Percentiles rank a stretch among this genome's conserved stretches.
These are phyloP conservation scores for Tachina lurida DNA, from an alignment of 2,888 invertebrate species.

Conservation along the genomic window DNA sequence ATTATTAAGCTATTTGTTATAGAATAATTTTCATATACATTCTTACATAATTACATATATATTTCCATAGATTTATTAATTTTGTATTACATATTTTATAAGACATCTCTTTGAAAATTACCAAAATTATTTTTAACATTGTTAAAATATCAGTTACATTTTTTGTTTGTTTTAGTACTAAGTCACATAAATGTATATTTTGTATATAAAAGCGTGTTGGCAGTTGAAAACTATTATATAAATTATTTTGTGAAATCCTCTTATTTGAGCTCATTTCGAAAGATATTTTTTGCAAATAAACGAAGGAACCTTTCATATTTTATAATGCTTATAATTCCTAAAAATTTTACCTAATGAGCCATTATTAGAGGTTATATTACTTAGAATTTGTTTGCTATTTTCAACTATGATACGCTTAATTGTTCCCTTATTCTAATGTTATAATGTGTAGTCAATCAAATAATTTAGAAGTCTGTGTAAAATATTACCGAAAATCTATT, in stretches of 20 bases:
- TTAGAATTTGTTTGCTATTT: not conserved
- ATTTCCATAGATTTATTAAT: not conserved
- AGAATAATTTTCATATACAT: conserved; percentile 1
- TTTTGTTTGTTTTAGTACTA: conserved; percentile 20
- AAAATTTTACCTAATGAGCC: too few species aligned
- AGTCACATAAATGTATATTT: conserved; percentile 32
- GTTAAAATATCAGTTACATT: not conserved
- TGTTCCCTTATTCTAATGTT: not conserved
- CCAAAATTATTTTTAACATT: not conserved
- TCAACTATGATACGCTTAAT: not conserved
- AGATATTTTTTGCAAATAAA: not conserved
- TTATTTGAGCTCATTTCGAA: not conserved
- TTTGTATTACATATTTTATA: not conserved
- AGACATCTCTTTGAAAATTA: not conserved
- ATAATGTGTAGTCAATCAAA: conserved; percentile 23
- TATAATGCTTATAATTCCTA: not conserved
- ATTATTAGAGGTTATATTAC: not conserved
- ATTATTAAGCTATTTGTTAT: conserved; percentile 21
- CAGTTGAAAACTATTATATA: not conserved
- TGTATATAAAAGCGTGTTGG: not conserved
- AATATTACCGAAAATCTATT: conserved; percentile 13
- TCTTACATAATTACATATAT: not conserved
- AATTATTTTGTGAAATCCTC: not conserved
- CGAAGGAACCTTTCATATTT: too few species aligned
- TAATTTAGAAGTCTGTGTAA: conserved; percentile 34